Percentiles rank a stretch among this genome's conserved stretches.
phyloP scores from a whole-genome alignment of 2,113 vertebrate species.

The Stercorarius parasiticus region DNA sequence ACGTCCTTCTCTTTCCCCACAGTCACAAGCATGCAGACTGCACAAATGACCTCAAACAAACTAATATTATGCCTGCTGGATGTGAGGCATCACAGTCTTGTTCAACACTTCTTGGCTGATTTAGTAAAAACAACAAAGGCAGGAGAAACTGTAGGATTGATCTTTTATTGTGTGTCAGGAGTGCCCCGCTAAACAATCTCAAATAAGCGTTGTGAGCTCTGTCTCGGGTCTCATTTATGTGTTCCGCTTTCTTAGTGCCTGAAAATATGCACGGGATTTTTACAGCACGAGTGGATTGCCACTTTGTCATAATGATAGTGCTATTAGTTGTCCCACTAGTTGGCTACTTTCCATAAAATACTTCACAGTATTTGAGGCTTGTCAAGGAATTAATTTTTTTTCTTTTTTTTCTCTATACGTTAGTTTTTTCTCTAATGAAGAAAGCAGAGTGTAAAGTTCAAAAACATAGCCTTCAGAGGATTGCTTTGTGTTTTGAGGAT shows the following conservation, averaged over 20 bases:
- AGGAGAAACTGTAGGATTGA: background rate
- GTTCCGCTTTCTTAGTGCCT: background rate
- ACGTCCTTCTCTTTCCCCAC: background rate
- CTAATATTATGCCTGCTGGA: accelerated
- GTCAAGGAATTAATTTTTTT: background rate
- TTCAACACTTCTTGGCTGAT: background rate
- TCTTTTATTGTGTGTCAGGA: background rate
- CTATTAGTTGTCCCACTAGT: background rate
- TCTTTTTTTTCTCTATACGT: background rate
- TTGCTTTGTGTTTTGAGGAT: background rate
- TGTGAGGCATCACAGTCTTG: background rate
- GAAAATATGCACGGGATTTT: accelerated
- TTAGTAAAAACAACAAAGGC: background rate
- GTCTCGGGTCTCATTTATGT: background rate
- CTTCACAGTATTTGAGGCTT: background rate
- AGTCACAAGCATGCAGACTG: background rate
- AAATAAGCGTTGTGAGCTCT: background rate
- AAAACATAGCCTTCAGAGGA: background rate
- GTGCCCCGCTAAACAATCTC: accelerated
- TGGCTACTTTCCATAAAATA: background rate
- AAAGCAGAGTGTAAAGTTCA: background rate
- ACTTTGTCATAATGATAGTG: background rate
- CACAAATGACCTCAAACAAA: background rate
- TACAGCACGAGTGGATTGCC: accelerated
- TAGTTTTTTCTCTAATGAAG: background rate